These are phyloP conservation scores for Pachliopta kotzebuea DNA, from an alignment of 2,888 invertebrate genomes.

Conservation along the genomic window DNA sequence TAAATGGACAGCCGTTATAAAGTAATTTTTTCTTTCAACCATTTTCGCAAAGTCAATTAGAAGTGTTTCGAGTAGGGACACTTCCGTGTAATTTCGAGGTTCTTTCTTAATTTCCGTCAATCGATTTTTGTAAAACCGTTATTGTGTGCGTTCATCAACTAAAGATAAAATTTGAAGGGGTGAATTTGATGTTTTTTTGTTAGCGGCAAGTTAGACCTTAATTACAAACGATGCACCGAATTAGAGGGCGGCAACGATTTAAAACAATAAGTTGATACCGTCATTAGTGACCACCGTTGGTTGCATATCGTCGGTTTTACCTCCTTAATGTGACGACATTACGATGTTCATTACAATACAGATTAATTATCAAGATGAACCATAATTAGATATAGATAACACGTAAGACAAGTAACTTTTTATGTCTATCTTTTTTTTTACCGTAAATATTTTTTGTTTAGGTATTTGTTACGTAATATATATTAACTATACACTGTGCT, in stretches of 20 bases:
- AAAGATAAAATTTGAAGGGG: conserved; percentile 67
- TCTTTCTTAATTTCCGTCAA: conserved; percentile 8
- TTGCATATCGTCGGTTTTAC: conserved; percentile 56
- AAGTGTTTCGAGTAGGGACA: conserved; percentile 18
- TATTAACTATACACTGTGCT: no score
- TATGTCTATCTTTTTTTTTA: no score
- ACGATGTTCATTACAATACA: conserved; percentile 53
- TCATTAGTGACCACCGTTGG: conserved; percentile 57
- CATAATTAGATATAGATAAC: conserved; percentile 29
- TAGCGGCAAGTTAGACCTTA: conserved; percentile 54
- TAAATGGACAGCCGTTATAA: conserved; percentile 77
- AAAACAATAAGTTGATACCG: conserved; percentile 74
- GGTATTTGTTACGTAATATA: no score
- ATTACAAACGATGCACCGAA: conserved; percentile 69
- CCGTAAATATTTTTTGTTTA: no score
- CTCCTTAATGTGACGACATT: conserved; percentile 72
- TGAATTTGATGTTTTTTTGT: conserved; percentile 59
- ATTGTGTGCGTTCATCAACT: conserved; percentile 45
- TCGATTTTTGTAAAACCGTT: conserved; percentile 33
- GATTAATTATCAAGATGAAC: conserved; percentile 40
- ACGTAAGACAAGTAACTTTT: conserved; percentile 1
- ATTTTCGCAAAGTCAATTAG: conserved; percentile 52
- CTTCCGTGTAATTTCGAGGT: conserved; percentile 23
- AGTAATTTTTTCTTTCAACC: conserved; percentile 69
- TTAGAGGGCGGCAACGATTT: conserved; percentile 75